Evolutionary conservation across 2,888 invertebrate species (phyloP), one percentile per base, ranked within the genome.

Genomic region (Mythimna albipuncta): DNA sequence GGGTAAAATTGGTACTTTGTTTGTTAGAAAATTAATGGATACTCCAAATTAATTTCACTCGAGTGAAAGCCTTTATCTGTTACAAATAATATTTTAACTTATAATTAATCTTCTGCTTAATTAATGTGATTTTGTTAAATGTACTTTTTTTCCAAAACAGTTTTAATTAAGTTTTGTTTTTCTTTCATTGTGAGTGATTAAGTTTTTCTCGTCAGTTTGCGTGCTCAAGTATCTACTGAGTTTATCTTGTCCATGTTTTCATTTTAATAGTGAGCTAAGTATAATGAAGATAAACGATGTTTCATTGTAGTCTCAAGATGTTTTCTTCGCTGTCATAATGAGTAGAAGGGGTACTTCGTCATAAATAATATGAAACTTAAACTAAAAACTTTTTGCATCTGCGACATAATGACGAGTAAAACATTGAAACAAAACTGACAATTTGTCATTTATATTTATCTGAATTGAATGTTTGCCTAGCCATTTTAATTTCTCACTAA

Each of bases 11-110:
- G 89, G 85, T 88, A 89, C 85, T 90, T 89, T 88, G 83, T 90
- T 89, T 88, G 82, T 80, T 72, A 71, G 84, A 87, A 89, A 91
- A 92, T 92, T 91, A 89, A 92, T 91, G 89, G 88, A 85, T 87
- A 87, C 86, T 87, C 84, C 81, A 89, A 88, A 91, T 91, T 92
- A 92, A 92, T 92, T 90, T 88, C 87, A 86, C 85, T 79, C 77
- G 79, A 84, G 85, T 82, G 73, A 75, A 68, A 70, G 74, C 86
- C 85, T 87, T 86, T 88, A 86, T 84, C 85, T 83, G 77, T 79
- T 68, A 77, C 80, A 81, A 88, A 83, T 88, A 88, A 85, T 87
- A 86, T 85, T 87, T 85, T 70, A 84, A 85, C 81, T 81, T 82
- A 87, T 81, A 88, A 87, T 88, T 85, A 86, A 88, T 88, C 82